Evolutionary conservation across 2,888 invertebrate genomes (phyloP).

Genomic region (Brassicogethes aeneus): DNA sequence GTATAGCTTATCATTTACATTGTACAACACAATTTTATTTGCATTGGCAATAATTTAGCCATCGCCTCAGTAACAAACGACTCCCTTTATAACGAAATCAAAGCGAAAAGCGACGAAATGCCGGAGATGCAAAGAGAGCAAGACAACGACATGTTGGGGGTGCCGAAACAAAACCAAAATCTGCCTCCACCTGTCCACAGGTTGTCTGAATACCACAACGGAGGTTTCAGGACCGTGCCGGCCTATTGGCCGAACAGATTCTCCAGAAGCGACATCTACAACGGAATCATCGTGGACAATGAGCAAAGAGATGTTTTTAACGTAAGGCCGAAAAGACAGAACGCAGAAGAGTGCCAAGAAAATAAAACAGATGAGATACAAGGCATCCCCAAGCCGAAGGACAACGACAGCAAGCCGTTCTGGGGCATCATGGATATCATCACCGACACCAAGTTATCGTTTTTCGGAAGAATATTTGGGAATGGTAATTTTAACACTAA

Average conservation of each 20-base stretch:
- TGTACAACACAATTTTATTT: neutral
- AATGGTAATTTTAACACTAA: slow-evolving; percentile 6
- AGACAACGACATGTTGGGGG: neutral
- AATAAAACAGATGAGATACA: slow-evolving; percentile 7
- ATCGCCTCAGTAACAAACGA: slow-evolving; percentile 12
- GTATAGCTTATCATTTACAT: too few relatives aligned
- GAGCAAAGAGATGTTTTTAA: slow-evolving; percentile 29
- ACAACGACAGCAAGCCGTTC: slow-evolving; percentile 7
- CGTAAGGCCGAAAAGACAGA: slow-evolving; percentile 22
- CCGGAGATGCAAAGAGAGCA: neutral
- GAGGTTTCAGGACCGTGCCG: slow-evolving; percentile 2
- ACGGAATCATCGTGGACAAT: slow-evolving; percentile 19
- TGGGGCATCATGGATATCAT: slow-evolving; percentile 25
- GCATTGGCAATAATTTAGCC: slow-evolving; percentile 9
- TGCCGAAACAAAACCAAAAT: neutral
- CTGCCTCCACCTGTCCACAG: slow-evolving; percentile 8
- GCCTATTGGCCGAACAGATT: neutral
- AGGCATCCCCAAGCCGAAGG: slow-evolving; percentile 6
- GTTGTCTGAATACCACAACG: slow-evolving; percentile 5
- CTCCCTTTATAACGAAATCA: slow-evolving; percentile 6
- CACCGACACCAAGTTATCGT: slow-evolving; percentile 24
- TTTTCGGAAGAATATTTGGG: slow-evolving; percentile 25
- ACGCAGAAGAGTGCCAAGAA: slow-evolving; percentile 1
- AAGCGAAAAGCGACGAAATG: neutral
- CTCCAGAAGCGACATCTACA: neutral